Evolutionary conservation across 2,113 vertebrate species (phyloP).

Genomic region (Carollia perspicillata): DNA sequence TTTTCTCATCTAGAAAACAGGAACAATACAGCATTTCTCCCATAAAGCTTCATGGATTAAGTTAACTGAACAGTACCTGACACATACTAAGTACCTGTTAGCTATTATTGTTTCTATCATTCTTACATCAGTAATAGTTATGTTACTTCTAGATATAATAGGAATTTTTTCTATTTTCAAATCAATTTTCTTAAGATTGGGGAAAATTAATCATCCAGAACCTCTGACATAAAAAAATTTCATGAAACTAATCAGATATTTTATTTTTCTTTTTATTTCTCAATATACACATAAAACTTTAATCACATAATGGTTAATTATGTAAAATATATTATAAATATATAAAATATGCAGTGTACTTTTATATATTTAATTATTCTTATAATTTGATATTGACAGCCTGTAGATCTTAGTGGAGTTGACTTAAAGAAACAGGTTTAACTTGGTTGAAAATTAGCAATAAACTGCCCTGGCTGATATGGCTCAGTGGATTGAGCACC

Average conservation of each 20-base stretch:
- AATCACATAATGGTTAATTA: background rate
- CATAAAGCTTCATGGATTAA: background rate
- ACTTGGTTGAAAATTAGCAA: background rate
- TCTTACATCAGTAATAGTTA: background rate
- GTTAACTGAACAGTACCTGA: background rate
- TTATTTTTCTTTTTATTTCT: conserved; percentile 29
- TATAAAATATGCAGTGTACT: background rate
- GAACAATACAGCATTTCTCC: background rate
- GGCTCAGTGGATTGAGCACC: too few relatives aligned
- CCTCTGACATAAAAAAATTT: background rate
- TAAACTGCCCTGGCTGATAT: background rate
- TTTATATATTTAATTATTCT: background rate
- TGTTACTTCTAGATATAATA: background rate
- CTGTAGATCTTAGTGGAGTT: background rate
- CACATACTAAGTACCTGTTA: background rate
- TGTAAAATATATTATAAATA: background rate
- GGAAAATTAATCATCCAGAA: background rate
- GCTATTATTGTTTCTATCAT: background rate
- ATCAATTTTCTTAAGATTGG: background rate
- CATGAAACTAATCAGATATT: conserved; percentile 25
- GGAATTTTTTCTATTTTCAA: background rate
- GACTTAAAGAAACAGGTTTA: background rate
- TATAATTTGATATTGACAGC: background rate
- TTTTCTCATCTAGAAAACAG: background rate
- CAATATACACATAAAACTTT: background rate